Evolutionary conservation across 1,140 invertebrate genomes (phyloP), one percentile per base, ranked within the genome.

Genomic region (Adoxophyes honmai): DNA sequence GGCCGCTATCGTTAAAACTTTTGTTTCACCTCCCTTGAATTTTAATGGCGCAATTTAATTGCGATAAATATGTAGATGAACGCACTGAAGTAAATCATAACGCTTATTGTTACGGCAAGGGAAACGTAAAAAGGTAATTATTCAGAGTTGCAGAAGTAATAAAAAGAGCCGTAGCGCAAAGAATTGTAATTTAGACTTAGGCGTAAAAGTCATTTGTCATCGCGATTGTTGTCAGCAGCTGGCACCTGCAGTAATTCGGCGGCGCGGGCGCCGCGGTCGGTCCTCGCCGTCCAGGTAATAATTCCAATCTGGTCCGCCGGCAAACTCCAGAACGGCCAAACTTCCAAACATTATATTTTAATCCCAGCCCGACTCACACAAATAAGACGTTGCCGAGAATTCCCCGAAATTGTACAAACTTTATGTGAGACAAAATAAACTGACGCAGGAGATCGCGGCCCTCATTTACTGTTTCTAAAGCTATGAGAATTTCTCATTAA

Each of bases 401-500:
- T 62, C 62, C 57, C 68, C 68, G 56, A 70, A 70, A 74, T 56
- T 48, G 67, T 66, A 60, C 57, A 69, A 82, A 78, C 65, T 78
- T 75, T 66, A 62, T 58, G 62, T 57, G 60, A 69, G 65, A 70
- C 62, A 66, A 67, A 78, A 70, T 73, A 66, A 76, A 83, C 75
- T 71, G 66, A 78, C 67, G 68, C 60, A 53, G 59, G 58, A 72
- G 66, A 73, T 78, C 72, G 66, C 54, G 57, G 63, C 68, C 64
- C 70, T 35, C 14, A 11, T 48, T 68, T 55, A 58, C 68, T 72
- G 67, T 78, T 73, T 72, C 68, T 63, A 71, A 78, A 76, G 73
- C 73, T 73, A 69, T 71, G 68, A 73, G 74, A 83, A 79, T 66
- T 78, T 78, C 78, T 81, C 73, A 84, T 84, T 80, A 81, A 84